Conservation (phyloP, 2,113 vertebrate genomes). For the Blennius ocellaris region DNA sequence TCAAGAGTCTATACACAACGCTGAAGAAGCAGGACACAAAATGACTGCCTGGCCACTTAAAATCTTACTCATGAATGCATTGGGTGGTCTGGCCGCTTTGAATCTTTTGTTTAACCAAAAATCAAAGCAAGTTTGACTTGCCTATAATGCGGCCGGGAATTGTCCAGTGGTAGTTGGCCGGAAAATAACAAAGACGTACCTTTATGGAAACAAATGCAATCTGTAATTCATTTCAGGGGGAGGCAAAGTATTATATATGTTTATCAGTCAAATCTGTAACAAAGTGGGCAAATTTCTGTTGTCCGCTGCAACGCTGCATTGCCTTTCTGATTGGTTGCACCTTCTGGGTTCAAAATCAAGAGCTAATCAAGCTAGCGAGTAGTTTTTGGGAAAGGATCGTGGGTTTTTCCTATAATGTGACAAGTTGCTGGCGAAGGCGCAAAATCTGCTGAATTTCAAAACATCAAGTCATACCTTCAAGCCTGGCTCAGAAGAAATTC, state of each 20-base stretch:
- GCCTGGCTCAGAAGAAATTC: slow-evolving; percentile 41
- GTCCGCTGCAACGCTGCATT: not conserved
- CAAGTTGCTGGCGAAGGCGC: slow-evolving; percentile 44
- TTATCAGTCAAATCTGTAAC: slow-evolving; percentile 26
- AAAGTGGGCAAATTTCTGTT: slow-evolving; percentile 11
- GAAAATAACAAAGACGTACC: slow-evolving; percentile 35
- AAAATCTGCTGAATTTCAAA: slow-evolving; percentile 61
- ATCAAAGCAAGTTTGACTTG: slow-evolving; percentile 35
- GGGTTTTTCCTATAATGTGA: slow-evolving; percentile 48
- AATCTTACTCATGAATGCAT: slow-evolving; percentile 47
- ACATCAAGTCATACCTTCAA: slow-evolving; percentile 42
- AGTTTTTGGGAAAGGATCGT: slow-evolving; percentile 36
- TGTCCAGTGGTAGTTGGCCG: slow-evolving; percentile 34
- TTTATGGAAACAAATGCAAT: slow-evolving; percentile 43
- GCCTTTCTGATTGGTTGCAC: slow-evolving; percentile 3
- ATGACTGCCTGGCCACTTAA: slow-evolving; percentile 35
- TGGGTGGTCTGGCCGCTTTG: slow-evolving; percentile 68
- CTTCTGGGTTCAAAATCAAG: slow-evolving; percentile 34
- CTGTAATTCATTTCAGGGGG: slow-evolving; percentile 24
- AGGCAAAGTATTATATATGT: not conserved
- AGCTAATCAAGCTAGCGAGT: slow-evolving; percentile 38
- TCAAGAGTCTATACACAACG: slow-evolving; percentile 57
- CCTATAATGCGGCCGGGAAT: slow-evolving; percentile 24
- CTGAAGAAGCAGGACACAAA: slow-evolving; percentile 36
- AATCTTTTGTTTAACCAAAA: slow-evolving; percentile 56